Evolutionary conservation across 1,140 invertebrate genomes (phyloP).

Genomic region (Trialeurodes vaporariorum): DNA sequence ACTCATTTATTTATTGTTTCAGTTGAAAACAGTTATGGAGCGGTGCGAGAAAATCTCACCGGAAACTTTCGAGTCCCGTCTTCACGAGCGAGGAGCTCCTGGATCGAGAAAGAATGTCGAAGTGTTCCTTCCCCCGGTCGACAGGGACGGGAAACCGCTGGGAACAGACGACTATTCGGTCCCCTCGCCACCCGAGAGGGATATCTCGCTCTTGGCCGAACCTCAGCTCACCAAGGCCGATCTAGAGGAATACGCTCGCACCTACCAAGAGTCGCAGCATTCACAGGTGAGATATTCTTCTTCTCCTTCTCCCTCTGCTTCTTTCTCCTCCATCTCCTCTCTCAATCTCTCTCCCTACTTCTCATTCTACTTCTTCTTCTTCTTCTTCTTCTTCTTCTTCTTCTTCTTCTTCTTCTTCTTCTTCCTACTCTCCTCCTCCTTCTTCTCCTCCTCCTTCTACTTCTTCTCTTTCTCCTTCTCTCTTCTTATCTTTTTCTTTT

Average conservation of each 20-base stretch:
- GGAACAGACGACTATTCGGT: conserved; percentile 58
- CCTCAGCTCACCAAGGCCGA: conserved; percentile 47
- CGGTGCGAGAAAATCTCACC: conserved; percentile 55
- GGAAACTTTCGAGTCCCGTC: conserved; percentile 45
- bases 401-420: too few species aligned
- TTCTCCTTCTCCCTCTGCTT: not conserved
- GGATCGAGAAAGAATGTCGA: conserved; percentile 26
- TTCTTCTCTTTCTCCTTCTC: too few species aligned
- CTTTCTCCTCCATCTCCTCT: not conserved
- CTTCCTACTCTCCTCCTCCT: too few species aligned
- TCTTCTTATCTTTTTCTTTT: too few species aligned
- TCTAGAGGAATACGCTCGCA: conserved; percentile 54
- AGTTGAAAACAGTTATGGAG: conserved; percentile 63
- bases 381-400: too few species aligned
- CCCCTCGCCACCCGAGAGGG: conserved; percentile 61
- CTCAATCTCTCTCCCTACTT: not conserved
- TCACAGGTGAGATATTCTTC: conserved; percentile 12
- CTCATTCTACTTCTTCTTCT: too few species aligned
- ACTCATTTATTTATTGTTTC: too few species aligned
- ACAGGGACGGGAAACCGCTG: conserved; percentile 49
- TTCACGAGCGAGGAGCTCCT: conserved; percentile 7
- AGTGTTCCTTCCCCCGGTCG: conserved; percentile 46
- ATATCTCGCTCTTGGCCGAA: conserved; percentile 34
- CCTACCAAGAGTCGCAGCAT: conserved; percentile 41
- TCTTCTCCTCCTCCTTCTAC: too few species aligned